Evolutionary conservation across 2,888 invertebrate species (phyloP), one percentile per base, ranked within the genome.

Genomic region (Aleiodes leptofemur): DNA sequence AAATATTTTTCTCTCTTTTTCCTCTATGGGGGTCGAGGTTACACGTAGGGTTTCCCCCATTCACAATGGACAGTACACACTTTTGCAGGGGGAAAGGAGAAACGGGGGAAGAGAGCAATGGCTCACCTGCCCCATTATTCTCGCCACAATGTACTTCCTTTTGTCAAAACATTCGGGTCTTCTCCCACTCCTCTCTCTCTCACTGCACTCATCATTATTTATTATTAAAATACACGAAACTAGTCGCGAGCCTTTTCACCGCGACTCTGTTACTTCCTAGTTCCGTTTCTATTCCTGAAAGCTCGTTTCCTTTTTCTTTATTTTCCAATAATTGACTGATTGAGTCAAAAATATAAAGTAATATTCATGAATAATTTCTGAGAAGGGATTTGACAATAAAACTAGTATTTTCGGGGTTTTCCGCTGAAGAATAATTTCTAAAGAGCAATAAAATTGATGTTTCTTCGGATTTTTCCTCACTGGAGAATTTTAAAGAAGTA

Each of bases 131-230:
- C 78, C 78, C 80, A 84, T 84, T 84, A 84, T 84, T 83, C 83
- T 79, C 80, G 79, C 83, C 82, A 84, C 84, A 84, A 84, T 84
- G 84, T 82, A 84, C 83, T 84, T 84, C 84, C 84, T 83, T 83
- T 83, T 79, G 76, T 80, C 80, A 76, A 79, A 81, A 80, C 78
- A 79, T 76, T 74, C 48, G 51, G 61, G 34, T 31, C 31, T 11
- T 55, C 56, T 13, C 48, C 13, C n/a, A 7, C 31, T 9, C 66
- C 34, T 55, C 7, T 3, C 34, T 38, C n/a, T 55, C 7, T 3
- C 34, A 14, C 9, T 13, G 5, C 70, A 53, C 75, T 79, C 73
- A 81, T 80, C 74, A 80, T 79, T 77, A 79, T 80, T 80, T 80
- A 79, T 81, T 77, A 77, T 73, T 74, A 69, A 74, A 69, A 78